phyloP scores from a whole-genome alignment of 1,140 invertebrate species.

The Camponotus floridanus region DNA sequence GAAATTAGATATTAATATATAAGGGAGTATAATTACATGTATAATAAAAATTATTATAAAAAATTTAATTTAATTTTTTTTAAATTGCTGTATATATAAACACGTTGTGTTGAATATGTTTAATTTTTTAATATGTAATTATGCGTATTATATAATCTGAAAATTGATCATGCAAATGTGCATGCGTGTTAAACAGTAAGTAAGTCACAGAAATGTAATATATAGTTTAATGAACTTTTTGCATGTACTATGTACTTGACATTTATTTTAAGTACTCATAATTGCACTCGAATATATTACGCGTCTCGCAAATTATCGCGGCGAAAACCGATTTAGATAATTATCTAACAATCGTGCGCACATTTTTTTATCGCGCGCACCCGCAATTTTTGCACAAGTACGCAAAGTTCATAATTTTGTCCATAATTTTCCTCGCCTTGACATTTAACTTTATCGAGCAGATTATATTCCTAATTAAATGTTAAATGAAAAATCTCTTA shows the following conservation, averaged over 20 bases:
- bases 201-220: constrained; percentile 18
- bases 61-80: background rate
- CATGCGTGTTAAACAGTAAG: constrained; percentile 36
- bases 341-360: constrained; percentile 16
- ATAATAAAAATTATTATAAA: background rate
- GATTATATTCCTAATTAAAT: constrained; percentile 20
- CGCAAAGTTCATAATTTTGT: constrained; percentile 5
- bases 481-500: constrained; percentile 13
- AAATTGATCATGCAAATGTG: constrained; percentile 58
- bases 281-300: background rate
- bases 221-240: constrained; percentile 29
- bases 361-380: background rate
- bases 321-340: constrained; percentile 2
- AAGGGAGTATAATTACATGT: background rate
- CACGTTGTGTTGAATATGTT: background rate
- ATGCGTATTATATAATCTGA: constrained; percentile 35
- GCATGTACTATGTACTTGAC: constrained; percentile 30
- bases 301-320: background rate
- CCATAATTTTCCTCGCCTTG: constrained; percentile 27
- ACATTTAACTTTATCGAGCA: constrained; percentile 43
- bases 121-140: background rate
- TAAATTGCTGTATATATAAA: background rate
- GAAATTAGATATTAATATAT: background rate
- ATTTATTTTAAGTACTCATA: constrained; percentile 20
- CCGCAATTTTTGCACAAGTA: background rate